Evolutionary conservation across 2,113 vertebrate species (phyloP).

Genomic region (Lucifuga dentata): DNA sequence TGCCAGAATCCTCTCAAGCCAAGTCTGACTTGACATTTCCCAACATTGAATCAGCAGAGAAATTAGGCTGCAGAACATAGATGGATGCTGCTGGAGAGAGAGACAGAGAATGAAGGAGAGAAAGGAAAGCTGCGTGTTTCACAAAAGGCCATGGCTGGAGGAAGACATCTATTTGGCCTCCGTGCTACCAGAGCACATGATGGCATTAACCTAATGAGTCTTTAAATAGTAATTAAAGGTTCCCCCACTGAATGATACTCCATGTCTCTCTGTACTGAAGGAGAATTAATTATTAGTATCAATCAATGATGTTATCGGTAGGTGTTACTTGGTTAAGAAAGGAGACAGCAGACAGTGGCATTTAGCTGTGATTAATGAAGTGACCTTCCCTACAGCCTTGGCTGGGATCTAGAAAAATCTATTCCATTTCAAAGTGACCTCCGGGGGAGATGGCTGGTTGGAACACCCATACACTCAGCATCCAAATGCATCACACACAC

Average conservation of each 20-base stretch:
- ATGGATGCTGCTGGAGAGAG: slow-evolving; percentile 2
- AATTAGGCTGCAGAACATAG: slow-evolving; percentile 44
- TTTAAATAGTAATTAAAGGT: slow-evolving; percentile 82
- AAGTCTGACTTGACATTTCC: slow-evolving; percentile 74
- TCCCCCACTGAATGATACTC: slow-evolving; percentile 72
- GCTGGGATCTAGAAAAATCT: slow-evolving; percentile 79
- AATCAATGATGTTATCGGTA: slow-evolving; percentile 82
- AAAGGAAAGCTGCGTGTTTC: slow-evolving; percentile 31
- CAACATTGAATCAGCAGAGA: slow-evolving; percentile 69
- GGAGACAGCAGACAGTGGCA: slow-evolving; percentile 75
- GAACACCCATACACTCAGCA: slow-evolving; percentile 66
- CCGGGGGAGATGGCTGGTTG: slow-evolving; percentile 45
- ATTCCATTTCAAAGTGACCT: slow-evolving; percentile 82
- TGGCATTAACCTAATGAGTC: slow-evolving; percentile 80
- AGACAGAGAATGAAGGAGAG: slow-evolving; percentile 16
- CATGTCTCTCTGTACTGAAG: slow-evolving; percentile 57
- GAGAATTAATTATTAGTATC: slow-evolving; percentile 84
- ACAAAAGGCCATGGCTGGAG: slow-evolving; percentile 66
- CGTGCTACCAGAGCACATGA: slow-evolving; percentile 50
- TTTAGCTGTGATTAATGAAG: slow-evolving; percentile 85
- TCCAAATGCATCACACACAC: slow-evolving; percentile 55
- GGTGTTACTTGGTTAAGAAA: slow-evolving; percentile 73
- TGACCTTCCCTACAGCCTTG: slow-evolving; percentile 81
- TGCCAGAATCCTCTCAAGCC: slow-evolving; percentile 61
- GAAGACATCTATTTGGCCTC: slow-evolving; percentile 73